These are phyloP conservation scores for Cyphomyrmex costatus DNA, from an alignment of 1,140 invertebrate species.

Conservation along the genomic window DNA sequence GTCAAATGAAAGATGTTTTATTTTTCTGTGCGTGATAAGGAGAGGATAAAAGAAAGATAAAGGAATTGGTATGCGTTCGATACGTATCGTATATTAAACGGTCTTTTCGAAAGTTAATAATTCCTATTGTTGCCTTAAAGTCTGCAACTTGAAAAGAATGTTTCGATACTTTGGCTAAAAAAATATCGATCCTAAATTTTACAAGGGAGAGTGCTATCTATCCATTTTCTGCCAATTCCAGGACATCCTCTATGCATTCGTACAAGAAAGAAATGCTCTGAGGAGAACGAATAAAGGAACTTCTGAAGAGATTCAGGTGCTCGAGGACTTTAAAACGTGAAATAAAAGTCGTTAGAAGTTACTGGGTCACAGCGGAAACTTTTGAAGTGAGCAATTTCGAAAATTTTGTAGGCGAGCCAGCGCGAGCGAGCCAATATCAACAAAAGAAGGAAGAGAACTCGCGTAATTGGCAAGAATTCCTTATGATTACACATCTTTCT, in stretches of 20 bases:
- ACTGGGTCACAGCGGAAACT: conserved; percentile 54
- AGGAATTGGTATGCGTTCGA: conserved; percentile 10
- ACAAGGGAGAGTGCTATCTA: background rate
- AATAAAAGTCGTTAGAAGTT: conserved; percentile 65
- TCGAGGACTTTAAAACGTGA: conserved; percentile 55
- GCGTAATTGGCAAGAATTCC: conserved; percentile 60
- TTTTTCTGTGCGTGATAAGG: conserved; percentile 19
- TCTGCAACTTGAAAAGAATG: background rate
- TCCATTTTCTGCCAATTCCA: conserved; percentile 36
- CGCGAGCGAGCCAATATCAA: conserved; percentile 57
- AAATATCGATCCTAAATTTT: background rate
- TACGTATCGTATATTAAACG: no score
- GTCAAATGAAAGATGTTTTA: conserved; percentile 10
- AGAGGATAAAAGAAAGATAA: background rate
- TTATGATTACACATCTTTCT: conserved; percentile 56
- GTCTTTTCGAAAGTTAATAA: background rate
- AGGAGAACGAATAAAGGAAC: conserved; percentile 58
- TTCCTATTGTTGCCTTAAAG: background rate
- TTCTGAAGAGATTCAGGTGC: conserved; percentile 55
- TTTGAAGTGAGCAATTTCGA: conserved; percentile 63
- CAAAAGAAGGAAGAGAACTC: conserved; percentile 57
- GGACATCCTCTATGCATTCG: background rate
- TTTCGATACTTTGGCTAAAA: background rate
- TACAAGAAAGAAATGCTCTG: conserved; percentile 18
- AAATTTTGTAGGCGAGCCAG: conserved; percentile 59